A percentile compares a stretch with the other conserved stretches of the same genome.
phyloP scores from a whole-genome alignment of 35 echinoderm and acorn worm genomes.

The Heliocidaris tuberculata region DNA sequence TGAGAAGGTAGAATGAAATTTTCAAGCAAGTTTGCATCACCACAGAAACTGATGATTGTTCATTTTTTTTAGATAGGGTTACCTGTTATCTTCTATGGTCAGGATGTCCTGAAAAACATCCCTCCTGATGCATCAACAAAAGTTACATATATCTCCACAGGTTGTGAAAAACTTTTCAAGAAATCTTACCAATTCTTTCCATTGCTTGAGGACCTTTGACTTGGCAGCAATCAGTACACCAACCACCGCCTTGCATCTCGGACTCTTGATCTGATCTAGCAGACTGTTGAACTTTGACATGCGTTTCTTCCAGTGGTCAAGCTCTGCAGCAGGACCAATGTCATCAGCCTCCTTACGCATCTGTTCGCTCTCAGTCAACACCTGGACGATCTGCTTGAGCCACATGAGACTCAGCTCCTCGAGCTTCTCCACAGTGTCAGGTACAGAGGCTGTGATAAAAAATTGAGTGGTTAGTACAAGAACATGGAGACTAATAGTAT shows the following conservation, averaged over 20 bases:
- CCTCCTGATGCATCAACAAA: no score
- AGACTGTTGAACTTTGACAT: slow-evolving; percentile 99
- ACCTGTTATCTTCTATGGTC: no score
- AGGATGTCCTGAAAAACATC: no score
- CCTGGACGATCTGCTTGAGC: slow-evolving; percentile 97
- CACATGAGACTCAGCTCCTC: slow-evolving; percentile 88
- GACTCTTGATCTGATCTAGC: slow-evolving; percentile 97
- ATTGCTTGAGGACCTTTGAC: slow-evolving; percentile 94
- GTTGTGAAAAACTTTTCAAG: not conserved
- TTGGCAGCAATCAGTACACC: slow-evolving; percentile 92
- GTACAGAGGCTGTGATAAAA: slow-evolving; percentile 68
- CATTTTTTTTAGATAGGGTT: no score
- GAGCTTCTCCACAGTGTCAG: slow-evolving; percentile 95
- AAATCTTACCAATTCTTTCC: slow-evolving; percentile 88
- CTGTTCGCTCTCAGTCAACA: slow-evolving; percentile 97
- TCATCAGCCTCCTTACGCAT: slow-evolving; percentile 99
- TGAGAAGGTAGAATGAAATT: no score
- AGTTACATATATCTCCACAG: no score
- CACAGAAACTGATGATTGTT: no score
- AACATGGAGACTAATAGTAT: no score
- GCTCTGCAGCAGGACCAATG: slow-evolving; percentile 95
- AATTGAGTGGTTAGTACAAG: not conserved
- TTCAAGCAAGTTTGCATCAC: no score
- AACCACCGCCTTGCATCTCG: slow-evolving; percentile 91
- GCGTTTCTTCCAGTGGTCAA: slow-evolving; percentile 99